Percentiles rank a stretch among this genome's conserved stretches.
Conservation (phyloP, 2,888 invertebrate species). For the Zeuzera pyrina region DNA sequence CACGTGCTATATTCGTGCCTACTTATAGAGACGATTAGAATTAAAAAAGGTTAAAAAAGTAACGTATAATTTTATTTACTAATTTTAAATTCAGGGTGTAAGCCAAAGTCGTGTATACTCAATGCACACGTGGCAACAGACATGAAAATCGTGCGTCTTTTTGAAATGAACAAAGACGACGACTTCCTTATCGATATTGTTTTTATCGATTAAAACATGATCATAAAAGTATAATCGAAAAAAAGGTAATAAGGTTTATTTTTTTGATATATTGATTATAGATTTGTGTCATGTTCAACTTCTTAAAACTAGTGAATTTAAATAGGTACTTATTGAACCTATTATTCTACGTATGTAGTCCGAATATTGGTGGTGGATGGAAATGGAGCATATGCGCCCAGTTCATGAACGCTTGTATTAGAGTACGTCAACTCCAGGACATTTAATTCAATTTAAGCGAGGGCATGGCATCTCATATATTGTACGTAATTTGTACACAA, state of each 20-base stretch:
- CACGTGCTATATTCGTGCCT: conserved; percentile 55
- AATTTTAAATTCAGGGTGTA: conserved; percentile 61
- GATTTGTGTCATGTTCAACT: too few relatives aligned
- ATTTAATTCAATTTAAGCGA: too few relatives aligned
- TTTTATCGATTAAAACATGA: background rate
- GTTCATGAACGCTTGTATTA: too few relatives aligned
- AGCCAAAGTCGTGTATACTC: conserved; percentile 55
- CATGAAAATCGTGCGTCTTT: conserved; percentile 65
- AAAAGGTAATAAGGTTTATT: background rate
- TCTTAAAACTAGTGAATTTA: too few relatives aligned
- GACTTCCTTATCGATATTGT: conserved; percentile 19
- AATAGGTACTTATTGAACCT: too few relatives aligned
- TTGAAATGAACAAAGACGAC: conserved; percentile 33
- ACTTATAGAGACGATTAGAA: conserved; percentile 52
- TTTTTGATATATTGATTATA: too few relatives aligned
- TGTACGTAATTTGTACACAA: too few relatives aligned
- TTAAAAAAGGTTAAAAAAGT: conserved; percentile 60
- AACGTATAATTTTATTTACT: conserved; percentile 56
- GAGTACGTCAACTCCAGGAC: too few relatives aligned
- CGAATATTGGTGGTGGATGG: too few relatives aligned
- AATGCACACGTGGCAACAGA: conserved; percentile 63
- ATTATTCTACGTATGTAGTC: too few relatives aligned
- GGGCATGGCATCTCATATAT: too few relatives aligned
- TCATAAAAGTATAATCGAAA: background rate
- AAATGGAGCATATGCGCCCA: too few relatives aligned